Evolutionary conservation across 2,113 vertebrate genomes (phyloP).

Genomic region (Pseudopodoces humilis): DNA sequence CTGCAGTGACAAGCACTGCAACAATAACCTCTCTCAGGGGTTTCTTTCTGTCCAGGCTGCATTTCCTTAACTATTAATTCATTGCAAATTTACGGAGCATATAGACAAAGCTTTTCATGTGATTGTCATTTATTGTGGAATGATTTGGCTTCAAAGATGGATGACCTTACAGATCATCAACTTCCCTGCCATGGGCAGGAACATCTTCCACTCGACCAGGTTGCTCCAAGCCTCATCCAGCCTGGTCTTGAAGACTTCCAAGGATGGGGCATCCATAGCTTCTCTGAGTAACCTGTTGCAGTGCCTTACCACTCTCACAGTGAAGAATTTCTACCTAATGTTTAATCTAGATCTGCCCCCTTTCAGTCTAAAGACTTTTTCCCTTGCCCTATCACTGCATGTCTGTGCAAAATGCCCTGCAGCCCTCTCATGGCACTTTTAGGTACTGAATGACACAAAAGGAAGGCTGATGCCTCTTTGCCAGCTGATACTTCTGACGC

Average conservation of each 20-base stretch:
- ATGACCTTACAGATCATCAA: too few species aligned
- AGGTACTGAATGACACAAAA: not conserved
- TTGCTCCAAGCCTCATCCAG: not conserved
- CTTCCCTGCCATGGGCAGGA: not conserved
- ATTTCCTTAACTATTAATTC: not conserved
- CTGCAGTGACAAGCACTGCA: not conserved
- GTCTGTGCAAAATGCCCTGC: not conserved
- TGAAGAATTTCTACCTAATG: not conserved
- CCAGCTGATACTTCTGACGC: not conserved
- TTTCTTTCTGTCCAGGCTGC: not conserved
- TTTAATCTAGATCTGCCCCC: not conserved
- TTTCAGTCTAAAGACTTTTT: not conserved
- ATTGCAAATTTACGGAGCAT: not conserved
- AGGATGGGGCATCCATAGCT: too few species aligned
- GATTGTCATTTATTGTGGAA: not conserved
- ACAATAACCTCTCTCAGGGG: not conserved
- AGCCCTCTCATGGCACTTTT: not conserved
- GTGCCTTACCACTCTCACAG: accelerated
- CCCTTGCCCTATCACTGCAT: not conserved
- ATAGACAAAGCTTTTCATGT: not conserved
- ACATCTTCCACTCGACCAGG: not conserved
- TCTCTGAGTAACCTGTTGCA: not conserved
- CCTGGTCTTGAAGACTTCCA: not conserved
- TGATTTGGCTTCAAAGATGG: not conserved
- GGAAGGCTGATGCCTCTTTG: not conserved